Base-by-base conservation (phyloP, 2,797 vertebrate genomes). In the Caiman crocodilus region DNA sequence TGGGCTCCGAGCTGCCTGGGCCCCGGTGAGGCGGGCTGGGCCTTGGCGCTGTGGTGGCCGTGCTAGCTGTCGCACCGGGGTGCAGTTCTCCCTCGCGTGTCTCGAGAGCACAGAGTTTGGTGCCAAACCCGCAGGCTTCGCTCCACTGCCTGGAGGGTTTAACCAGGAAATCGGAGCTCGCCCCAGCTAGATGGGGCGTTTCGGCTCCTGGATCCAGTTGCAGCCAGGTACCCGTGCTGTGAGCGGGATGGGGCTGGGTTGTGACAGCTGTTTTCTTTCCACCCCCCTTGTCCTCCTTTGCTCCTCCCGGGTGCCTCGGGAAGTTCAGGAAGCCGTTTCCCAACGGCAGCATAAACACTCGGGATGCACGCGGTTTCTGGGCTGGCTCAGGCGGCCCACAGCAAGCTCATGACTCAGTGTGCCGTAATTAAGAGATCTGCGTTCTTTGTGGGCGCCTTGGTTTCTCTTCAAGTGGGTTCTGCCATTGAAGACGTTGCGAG, bases 121-220 rank as follows among this genome's bases (percentile, higher is more conserved):
- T 0, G 73, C 82, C 80, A 28, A 63, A 10, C 3, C 42, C 3
- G 69, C 0, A 0, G 75, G 80, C 83, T 85, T 80, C 59, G 28
- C 42, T 78, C 60, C 73, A 77, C 76, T 92, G 88, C 79, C 11
- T 0, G 23, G 56, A 1, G 1, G 17, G 2, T 87, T 35, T 56
- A 50, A 32, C 15, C 74, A 50, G 42, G 42, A 50, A 50, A 50
- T 7, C 6, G 9, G 42, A 50, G 42, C 42, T 50, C 11, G 42
- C 10, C 42, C 42, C 42, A 50, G 2, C 32, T 57, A 73, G 14
- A 0, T 3, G 13, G 20, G 81, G 42, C 80, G 50, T 60, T 50
- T 80, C 0, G 1, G 35, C 30, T 61, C 0, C 13, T 0, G 1
- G 23, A 9, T 90, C 77, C n/a, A 0, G 0, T 74, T 2, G 1